Evolutionary conservation across 2,113 vertebrate species (phyloP), one percentile per base, ranked within the genome.

Genomic region (Thymallus thymallus): DNA sequence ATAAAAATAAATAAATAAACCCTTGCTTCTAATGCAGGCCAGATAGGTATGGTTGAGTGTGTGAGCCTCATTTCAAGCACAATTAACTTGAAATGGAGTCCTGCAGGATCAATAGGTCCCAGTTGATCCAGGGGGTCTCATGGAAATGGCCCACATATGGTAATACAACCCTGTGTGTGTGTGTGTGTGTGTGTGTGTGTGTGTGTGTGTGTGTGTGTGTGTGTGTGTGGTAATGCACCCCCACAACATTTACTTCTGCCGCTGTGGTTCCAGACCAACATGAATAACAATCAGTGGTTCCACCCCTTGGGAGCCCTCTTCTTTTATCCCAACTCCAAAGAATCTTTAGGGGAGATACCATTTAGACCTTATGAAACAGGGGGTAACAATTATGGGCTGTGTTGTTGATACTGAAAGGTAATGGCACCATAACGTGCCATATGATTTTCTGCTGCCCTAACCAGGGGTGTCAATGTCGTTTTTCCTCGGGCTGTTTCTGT

Each of bases 61-160:
- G 87, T 89, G 90, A 85, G 92, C 91, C 93, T 94, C 92, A 94
- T 94, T 94, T 94, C 92, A 94, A 94, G 93, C 92, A 91, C 92
- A 93, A 93, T 94, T 94, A 94, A 93, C 91, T 93, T 92, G 91
- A 93, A 94, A 93, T 94, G 91, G 92, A 93, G 90, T 91, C 88
- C 89, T 92, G 90, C 88, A 89, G 88, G 93, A 94, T 94, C 93
- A 93, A 94, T 94, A 93, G 91, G 91, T 89, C 91, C 90, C 87
- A 91, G 91, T 93, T 92, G 92, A 94, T 93, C 91, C 86, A 87
- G 85, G 86, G 89, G 86, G 87, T 89, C 89, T 89, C 85, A 84
- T 91, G 90, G 90, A 92, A 93, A 93, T 91, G 87, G 92, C 88
- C 89, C 93, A 93, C 90, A 91, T 92, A 94, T 93, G 93, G 91